Evolutionary conservation across 2,113 vertebrate genomes (phyloP).

Genomic region (Nothobranchius kuhntae): DNA sequence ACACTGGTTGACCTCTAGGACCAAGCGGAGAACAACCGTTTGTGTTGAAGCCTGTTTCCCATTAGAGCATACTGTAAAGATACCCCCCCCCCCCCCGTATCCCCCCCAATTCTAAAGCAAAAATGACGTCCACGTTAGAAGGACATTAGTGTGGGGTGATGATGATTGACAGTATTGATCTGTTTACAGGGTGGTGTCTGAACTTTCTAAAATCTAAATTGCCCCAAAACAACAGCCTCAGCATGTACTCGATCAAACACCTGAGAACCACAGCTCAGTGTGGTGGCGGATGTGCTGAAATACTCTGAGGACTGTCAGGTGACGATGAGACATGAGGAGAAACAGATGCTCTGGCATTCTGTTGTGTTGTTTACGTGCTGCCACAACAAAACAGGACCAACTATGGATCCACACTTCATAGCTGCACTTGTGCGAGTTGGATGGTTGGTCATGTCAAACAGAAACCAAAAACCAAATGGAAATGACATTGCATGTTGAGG

Average conservation of each 20-base stretch:
- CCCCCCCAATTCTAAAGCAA: no score
- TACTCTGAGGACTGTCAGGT: not conserved
- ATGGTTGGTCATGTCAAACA: conserved; percentile 9
- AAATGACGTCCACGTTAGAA: no score
- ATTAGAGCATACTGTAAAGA: no score
- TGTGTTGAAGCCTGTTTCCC: no score
- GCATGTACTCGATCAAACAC: conserved; percentile 8
- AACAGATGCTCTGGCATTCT: conserved; percentile 1
- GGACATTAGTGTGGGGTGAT: conserved; percentile 10
- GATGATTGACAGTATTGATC: conserved; percentile 21
- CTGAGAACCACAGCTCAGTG: conserved; percentile 9
- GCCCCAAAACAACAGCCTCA: conserved; percentile 16
- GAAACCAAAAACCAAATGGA: no score
- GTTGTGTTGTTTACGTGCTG: not conserved
- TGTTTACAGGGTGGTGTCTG: conserved; percentile 31
- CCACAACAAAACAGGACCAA: not conserved
- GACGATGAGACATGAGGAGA: conserved; percentile 3
- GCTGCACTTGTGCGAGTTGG: not conserved
- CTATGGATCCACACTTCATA: not conserved
- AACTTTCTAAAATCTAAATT: conserved; percentile 11
- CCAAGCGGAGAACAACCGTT: no score
- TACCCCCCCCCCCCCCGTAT: no score
- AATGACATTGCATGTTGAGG: no score
- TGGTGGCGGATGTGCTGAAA: not conserved
- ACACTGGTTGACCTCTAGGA: no score